Base-by-base conservation (phyloP, 1,140 invertebrate species). In the Dreissena polymorpha region DNA sequence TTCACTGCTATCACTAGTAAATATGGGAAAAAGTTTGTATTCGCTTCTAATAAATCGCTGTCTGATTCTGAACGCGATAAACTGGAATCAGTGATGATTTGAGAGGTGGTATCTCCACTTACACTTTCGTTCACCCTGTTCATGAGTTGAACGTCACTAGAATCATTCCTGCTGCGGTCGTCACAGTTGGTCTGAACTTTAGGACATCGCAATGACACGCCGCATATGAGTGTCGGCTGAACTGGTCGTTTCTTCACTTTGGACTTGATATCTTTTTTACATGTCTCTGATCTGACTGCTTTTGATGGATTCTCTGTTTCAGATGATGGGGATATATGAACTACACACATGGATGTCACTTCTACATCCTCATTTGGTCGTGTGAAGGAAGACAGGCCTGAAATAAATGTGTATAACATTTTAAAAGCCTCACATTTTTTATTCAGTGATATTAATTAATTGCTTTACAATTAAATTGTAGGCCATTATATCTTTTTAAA, bases 51-150 rank as follows among this genome's bases (percentile, higher is more conserved):
- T 1, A 87, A 50, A 23, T 87, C 83, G 53, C 84, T 82, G 39
- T 73, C 83, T 55, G 67, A 21, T 14, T 67, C 64, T 23, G 27
- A 55, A 12, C 21, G 93, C 83, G 94, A 92, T 83, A 93, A 86
- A 27, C 83, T 82, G 18, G 64, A 57, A 39, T 75, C 67, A 70
- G 70, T 86, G 13, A 80, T 87, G 29, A 82, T 86, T 39, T 75
- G 80, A 63, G 27, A 80, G 57, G 81, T 88, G 81, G 51, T 82
- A 27, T 90, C 89, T 85, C 87, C 93, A 82, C 92, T 94, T 10
- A 92, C 92, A 50, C 94, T 94, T 89, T 94, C 94, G 88, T 95
- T 95, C 21, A 95, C 94, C 91, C 94, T 94, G 85, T 95, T 95
- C 94, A 95, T 94, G 14, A 94, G 93, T 70, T 94, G 93, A 55